A percentile compares a stretch with the other conserved stretches of the same genome.
phyloP scores from a whole-genome alignment of 1,140 invertebrate species.

The Tetragnatha versicolor region DNA sequence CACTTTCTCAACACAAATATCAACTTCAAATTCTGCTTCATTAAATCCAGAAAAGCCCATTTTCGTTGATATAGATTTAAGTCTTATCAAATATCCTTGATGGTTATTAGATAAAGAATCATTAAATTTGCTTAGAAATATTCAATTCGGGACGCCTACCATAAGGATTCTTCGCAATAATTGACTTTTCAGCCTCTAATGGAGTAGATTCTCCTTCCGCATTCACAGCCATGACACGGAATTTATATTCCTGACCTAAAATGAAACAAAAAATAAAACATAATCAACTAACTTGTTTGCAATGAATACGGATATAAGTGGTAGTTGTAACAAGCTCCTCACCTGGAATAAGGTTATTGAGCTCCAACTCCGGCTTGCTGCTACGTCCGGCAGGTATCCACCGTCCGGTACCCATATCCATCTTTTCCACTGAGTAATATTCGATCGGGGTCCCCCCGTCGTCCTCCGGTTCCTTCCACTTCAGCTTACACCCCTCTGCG shows the following conservation, averaged over 20 bases:
- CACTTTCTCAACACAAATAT: neutral
- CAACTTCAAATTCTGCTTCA: neutral
- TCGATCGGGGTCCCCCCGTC: conserved; percentile 96
- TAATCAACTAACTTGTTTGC: conserved; percentile 86
- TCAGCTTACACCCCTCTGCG: conserved; percentile 89
- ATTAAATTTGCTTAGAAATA: neutral
- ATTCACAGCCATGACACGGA: conserved; percentile 96
- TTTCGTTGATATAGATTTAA: too few relatives aligned
- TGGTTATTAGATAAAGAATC: neutral
- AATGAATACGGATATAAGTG: too few relatives aligned
- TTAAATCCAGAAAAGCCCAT: too few relatives aligned
- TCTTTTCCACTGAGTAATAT: conserved; percentile 94
- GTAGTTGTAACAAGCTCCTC: conserved; percentile 63
- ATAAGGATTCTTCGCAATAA: conserved; percentile 96
- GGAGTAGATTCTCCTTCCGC: conserved; percentile 97
- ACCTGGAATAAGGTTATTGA: conserved; percentile 85
- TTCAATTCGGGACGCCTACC: conserved; percentile 68
- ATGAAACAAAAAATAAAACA: conserved; percentile 73
- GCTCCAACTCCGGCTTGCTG: conserved; percentile 83
- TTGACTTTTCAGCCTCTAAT: conserved; percentile 87
- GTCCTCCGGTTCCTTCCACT: conserved; percentile 93
- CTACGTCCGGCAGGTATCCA: conserved; percentile 89
- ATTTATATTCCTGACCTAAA: conserved; percentile 96
- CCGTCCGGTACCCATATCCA: conserved; percentile 86
- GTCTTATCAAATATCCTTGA: too few relatives aligned